Evolutionary conservation across 2,888 invertebrate genomes (phyloP).

Genomic region (Aporophyla nigra): DNA sequence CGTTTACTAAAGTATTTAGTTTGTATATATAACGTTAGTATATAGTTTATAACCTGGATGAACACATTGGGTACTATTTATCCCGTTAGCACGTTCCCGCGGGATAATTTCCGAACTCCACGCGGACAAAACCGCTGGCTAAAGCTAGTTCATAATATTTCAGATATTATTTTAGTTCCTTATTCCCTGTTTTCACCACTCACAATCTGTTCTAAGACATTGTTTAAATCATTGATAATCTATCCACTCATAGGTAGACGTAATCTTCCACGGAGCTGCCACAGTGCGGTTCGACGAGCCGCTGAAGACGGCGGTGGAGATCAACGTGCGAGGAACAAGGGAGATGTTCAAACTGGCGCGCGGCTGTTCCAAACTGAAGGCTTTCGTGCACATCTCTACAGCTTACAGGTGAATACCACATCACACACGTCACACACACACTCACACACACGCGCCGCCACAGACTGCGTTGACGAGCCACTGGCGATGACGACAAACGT

Average conservation of each 20-base stretch:
- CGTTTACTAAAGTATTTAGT: too few relatives aligned
- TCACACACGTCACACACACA: not conserved
- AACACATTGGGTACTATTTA: too few relatives aligned
- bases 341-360: slow-evolving; percentile 85
- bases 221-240: not conserved
- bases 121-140: too few relatives aligned
- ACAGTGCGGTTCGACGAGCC: slow-evolving; percentile 90
- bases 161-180: too few relatives aligned
- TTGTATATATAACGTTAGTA: too few relatives aligned
- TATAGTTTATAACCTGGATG: too few relatives aligned
- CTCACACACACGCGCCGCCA: not conserved
- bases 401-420: slow-evolving; percentile 91
- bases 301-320: slow-evolving; percentile 83
- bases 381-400: slow-evolving; percentile 96
- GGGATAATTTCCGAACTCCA: too few relatives aligned
- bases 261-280: slow-evolving; percentile 90
- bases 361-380: slow-evolving; percentile 81
- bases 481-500: slow-evolving; percentile 88
- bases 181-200: too few relatives aligned
- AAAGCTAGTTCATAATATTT: too few relatives aligned
- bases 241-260: slow-evolving; percentile 79
- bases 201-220: not conserved
- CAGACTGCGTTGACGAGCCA: slow-evolving; percentile 87
- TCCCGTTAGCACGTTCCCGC: too few relatives aligned
- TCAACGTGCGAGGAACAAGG: slow-evolving; percentile 87